These are phyloP conservation scores for Corvus cornix DNA, from an alignment of 2,113 vertebrate genomes.

Conservation along the genomic window DNA sequence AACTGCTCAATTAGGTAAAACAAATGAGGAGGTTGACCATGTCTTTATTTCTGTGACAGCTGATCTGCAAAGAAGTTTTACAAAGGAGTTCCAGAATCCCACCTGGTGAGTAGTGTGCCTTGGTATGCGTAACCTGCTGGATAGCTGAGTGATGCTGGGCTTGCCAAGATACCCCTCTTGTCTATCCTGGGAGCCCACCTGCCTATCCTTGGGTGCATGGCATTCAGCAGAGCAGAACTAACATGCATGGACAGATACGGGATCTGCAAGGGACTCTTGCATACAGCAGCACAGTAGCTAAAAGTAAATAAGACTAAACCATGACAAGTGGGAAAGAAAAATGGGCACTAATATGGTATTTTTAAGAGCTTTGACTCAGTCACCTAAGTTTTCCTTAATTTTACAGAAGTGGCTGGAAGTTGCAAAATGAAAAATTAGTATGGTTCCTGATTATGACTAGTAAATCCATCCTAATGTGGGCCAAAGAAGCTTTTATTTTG, in stretches of 20 bases:
- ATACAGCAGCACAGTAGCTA: not conserved
- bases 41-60: not conserved
- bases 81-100: not conserved
- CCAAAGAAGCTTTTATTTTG: not conserved
- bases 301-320: not conserved
- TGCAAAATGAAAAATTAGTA: not conserved
- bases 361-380: not conserved
- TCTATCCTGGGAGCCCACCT: not conserved
- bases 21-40: not conserved
- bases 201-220: fast-evolving
- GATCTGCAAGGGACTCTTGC: not conserved
- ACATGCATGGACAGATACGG: too few species aligned
- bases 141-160: not conserved
- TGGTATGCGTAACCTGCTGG: not conserved
- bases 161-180: not conserved
- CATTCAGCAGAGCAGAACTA: not conserved
- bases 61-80: not conserved
- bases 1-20: not conserved
- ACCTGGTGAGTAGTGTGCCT: too few species aligned
- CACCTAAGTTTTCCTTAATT: not conserved
- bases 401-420: not conserved
- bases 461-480: not conserved
- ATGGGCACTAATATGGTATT: not conserved
- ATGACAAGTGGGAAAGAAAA: not conserved
- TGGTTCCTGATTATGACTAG: not conserved